A percentile compares a stretch with the other conserved stretches of the same genome.
Evolutionary conservation across 2,888 invertebrate species (phyloP).

Genomic region (Nudaria mundana): DNA sequence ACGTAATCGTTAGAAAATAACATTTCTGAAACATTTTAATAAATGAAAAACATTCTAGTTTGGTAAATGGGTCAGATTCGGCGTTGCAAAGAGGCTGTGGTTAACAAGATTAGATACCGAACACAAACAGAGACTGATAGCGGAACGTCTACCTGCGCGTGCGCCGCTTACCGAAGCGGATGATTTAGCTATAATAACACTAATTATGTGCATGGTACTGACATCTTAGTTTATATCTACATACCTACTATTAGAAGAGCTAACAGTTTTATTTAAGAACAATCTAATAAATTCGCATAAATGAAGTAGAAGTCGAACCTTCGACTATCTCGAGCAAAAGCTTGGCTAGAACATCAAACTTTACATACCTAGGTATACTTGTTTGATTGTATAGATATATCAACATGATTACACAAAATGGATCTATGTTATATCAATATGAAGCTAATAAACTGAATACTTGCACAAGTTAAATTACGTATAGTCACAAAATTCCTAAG

Average conservation of each 20-base stretch:
- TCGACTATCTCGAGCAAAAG: too few species aligned
- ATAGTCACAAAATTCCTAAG: not conserved
- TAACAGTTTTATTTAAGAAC: not conserved
- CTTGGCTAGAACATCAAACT: not conserved
- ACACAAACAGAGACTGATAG: conserved; percentile 55
- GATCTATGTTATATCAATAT: too few species aligned
- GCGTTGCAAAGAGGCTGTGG: conserved; percentile 58
- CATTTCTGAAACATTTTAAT: too few species aligned
- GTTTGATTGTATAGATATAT: too few species aligned
- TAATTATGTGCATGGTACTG: not conserved
- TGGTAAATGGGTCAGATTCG: conserved; percentile 59
- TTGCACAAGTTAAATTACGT: not conserved
- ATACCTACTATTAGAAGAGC: too few species aligned
- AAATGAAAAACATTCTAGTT: conserved; percentile 35
- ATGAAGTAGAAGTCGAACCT: too few species aligned
- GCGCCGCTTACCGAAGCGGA: not conserved
- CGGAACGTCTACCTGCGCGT: conserved; percentile 26
- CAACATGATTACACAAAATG: too few species aligned
- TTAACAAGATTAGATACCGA: conserved; percentile 70
- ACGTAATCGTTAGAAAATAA: too few species aligned
- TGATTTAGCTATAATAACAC: conserved; percentile 1
- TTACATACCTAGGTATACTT: too few species aligned
- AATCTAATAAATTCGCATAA: too few species aligned
- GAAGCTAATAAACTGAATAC: not conserved
- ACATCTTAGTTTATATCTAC: not conserved